These are phyloP conservation scores for Phortica variegata DNA, from an alignment of 1,140 invertebrate genomes.

Conservation along the genomic window DNA sequence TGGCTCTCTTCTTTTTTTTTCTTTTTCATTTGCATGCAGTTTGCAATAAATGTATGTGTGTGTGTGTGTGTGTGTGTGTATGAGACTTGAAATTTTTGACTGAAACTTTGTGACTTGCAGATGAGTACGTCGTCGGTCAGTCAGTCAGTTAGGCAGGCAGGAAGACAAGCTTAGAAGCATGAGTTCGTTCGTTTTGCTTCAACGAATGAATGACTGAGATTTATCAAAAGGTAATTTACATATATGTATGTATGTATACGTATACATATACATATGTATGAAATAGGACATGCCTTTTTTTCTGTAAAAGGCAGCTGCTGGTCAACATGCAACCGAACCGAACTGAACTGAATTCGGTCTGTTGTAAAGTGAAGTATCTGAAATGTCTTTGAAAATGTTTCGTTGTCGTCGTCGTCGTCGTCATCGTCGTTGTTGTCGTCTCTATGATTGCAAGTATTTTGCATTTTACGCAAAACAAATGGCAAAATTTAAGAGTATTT, in stretches of 20 bases:
- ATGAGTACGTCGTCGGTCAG: no score
- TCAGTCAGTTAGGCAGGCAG: no score
- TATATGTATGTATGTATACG: constrained; percentile 47
- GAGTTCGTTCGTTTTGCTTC: no score
- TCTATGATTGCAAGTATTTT: constrained; percentile 4
- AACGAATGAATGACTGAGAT: constrained; percentile 36
- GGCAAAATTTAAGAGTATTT: constrained; percentile 50
- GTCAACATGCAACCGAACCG: background rate
- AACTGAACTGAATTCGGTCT: no score
- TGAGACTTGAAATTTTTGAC: no score
- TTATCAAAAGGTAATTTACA: constrained; percentile 57
- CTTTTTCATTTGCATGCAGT: background rate
- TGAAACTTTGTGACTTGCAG: no score
- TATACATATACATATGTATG: constrained; percentile 34
- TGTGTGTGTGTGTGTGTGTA: background rate
- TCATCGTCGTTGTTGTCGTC: constrained; percentile 23
- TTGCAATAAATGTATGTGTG: constrained; percentile 26
- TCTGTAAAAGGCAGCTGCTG: background rate
- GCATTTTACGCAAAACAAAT: constrained; percentile 19
- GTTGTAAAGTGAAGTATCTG: constrained; percentile 32
- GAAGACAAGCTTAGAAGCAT: no score
- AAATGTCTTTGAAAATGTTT: constrained; percentile 11
- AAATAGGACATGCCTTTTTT: background rate
- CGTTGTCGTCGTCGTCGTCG: constrained; percentile 2
- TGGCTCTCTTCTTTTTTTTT: background rate